Conservation (phyloP, 2,888 invertebrate genomes). For the Harpagoxenus sublaevis region DNA sequence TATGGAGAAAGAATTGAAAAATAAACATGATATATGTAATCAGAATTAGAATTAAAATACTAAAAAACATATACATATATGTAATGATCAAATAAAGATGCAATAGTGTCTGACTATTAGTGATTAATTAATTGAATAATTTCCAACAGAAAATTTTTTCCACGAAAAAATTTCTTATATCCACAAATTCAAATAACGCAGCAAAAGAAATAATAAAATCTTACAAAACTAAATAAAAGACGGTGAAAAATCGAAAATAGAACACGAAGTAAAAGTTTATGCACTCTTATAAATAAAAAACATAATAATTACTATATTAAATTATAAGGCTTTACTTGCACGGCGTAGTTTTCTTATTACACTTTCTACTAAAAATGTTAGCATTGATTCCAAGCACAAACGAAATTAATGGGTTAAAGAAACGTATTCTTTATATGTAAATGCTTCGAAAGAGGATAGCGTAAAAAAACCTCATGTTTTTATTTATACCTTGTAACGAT, state of each 20-base stretch:
- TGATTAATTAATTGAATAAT: neutral
- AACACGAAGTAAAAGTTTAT: neutral
- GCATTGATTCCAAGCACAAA: neutral
- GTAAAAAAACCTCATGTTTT: slow-evolving; percentile 25
- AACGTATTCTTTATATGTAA: slow-evolving; percentile 4
- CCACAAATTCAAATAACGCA: neutral
- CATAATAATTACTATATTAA: neutral
- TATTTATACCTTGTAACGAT: slow-evolving; percentile 34
- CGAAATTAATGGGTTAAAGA: neutral
- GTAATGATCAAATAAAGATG: neutral
- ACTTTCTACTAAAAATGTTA: slow-evolving; percentile 19
- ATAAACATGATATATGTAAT: neutral
- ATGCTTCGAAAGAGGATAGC: neutral
- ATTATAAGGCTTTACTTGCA: neutral
- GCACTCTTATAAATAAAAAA: neutral
- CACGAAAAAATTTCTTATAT: neutral
- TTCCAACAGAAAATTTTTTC: too few relatives aligned
- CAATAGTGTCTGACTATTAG: neutral
- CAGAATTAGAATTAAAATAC: neutral
- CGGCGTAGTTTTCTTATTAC: neutral
- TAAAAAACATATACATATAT: neutral
- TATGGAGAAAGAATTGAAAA: neutral
- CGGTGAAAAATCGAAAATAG: neutral
- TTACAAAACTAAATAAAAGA: neutral
- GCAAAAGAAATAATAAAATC: neutral